Conservation (phyloP, 2,797 vertebrate genomes). For the Platalea minor region DNA sequence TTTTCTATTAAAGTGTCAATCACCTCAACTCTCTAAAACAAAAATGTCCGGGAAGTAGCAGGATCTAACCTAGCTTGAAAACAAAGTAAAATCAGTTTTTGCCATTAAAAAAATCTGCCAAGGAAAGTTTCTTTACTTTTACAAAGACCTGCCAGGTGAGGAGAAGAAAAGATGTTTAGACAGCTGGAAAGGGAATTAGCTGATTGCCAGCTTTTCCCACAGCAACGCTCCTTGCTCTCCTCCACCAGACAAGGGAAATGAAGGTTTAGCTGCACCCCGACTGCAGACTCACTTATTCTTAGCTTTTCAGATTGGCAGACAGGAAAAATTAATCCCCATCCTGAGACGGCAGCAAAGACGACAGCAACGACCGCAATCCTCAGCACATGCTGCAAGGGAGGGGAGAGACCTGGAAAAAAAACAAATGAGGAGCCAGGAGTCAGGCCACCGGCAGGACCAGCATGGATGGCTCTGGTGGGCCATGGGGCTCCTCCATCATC, state of each 20-base stretch:
- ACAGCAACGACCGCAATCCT: neutral
- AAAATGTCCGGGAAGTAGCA: neutral
- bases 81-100: neutral
- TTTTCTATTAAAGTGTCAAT: neutral
- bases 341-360: neutral
- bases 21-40: neutral
- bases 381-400: neutral
- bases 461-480: neutral
- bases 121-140: neutral
- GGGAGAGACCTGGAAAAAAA: conserved; percentile 15
- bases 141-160: no score
- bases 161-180: fast-evolving
- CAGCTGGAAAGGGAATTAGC: neutral
- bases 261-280: fast-evolving
- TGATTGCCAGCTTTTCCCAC: neutral
- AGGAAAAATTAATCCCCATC: neutral
- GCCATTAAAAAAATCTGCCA: neutral
- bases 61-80: neutral
- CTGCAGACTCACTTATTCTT: conserved; percentile 27
- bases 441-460: neutral
- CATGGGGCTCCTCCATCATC: no score
- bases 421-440: fast-evolving
- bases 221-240: neutral
- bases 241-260: neutral
- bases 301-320: conserved; percentile 55